Evolutionary conservation across 1,140 invertebrate species (phyloP), one percentile per base, ranked within the genome.

Genomic region (Harlomillsia oculata): DNA sequence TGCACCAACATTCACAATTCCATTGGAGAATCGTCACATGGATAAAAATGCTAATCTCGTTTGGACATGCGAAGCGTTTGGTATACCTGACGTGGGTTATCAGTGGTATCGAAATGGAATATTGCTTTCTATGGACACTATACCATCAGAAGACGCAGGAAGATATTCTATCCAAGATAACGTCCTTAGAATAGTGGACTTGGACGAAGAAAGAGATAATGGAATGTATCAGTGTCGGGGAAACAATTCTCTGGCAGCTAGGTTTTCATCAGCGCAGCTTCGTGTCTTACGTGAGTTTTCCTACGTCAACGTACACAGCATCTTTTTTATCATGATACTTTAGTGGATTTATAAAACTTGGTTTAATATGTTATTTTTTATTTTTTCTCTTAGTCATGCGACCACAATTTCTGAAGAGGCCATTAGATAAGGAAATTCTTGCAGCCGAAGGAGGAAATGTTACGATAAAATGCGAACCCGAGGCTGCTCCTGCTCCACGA

Each of bases 151-250:
- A 69, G 84, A 90, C 67, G 76, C 77, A 51, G 81, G 82, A 64
- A 75, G 87, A 36, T 91, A 88, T 70, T 71, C 77, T 2, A 84
- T 93, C 65, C 83, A 84, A 68, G 87, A 91, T 64, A 94, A 93
- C 77, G 83, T 92, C 5, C 68, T 96, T 16, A 88, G 81, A 29
- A 93, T 96, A 36, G 80, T 79, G 60, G 77, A 81, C 64, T 70
- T 93, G 16, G 79, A 87, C 70, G 77, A 82, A 52, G 80, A 84
- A 58, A 76, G 79, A 66, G 93, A 98, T 75, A 80, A 84, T 54
- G 93, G 85, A n/a, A 95, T 96, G 88, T 97, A 91, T 72, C 92
- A 97, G 67, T 98, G 95, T 71, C 77, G 82, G 67, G 93, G 92
- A 1, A 80, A 74, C 57, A 98, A 97, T 78, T 83, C 89, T 51